phyloP scores from a whole-genome alignment of 2,797 vertebrate genomes.

The Chiloscyllium punctatum region DNA sequence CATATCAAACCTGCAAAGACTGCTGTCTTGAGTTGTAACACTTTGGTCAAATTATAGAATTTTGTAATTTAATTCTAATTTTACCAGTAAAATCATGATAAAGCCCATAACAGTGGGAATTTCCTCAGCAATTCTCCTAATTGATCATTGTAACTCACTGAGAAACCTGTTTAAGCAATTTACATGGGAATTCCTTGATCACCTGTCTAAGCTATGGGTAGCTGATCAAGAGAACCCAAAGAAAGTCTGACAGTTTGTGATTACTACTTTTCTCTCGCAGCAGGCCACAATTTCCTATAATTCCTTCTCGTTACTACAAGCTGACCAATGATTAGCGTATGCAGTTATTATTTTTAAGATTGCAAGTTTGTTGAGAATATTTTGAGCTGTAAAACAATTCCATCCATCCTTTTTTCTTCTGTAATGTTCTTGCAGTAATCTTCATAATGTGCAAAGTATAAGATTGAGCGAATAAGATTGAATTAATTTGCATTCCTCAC shows the following conservation, averaged over 20 bases:
- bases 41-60: background rate
- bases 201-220: background rate
- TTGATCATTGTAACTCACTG: no score
- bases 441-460: background rate
- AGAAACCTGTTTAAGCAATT: background rate
- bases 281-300: background rate
- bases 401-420: background rate
- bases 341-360: background rate
- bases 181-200: background rate
- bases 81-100: background rate
- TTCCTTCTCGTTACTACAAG: background rate
- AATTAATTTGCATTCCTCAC: background rate
- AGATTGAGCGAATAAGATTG: background rate
- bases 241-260: background rate
- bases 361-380: background rate
- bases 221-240: background rate
- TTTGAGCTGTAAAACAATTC: background rate
- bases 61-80: background rate
- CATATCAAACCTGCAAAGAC: background rate
- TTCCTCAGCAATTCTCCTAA: background rate
- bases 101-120: background rate
- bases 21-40: background rate
- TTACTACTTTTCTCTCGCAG: background rate
- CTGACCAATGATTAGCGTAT: background rate
- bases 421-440: background rate